Evolutionary conservation across 2,113 vertebrate species (phyloP).

Genomic region (Anthoscopus minutus): DNA sequence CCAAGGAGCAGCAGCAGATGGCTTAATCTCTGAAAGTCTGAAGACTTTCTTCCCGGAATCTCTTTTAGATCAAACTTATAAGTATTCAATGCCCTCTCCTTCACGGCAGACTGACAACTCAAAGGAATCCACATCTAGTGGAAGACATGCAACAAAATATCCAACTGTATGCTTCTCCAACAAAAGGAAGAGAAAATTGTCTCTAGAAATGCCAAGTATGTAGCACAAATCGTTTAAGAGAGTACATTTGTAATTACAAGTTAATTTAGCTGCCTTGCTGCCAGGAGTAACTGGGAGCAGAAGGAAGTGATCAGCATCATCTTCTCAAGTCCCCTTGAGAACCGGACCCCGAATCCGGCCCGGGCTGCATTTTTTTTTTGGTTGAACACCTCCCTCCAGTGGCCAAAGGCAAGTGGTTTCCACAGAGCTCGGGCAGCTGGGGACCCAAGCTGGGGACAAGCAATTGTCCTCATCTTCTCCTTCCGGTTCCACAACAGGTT

Average conservation of each 20-base stretch:
- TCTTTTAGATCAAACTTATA: neutral
- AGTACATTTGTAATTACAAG: conserved; percentile 24
- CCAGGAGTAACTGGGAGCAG: conserved; percentile 16
- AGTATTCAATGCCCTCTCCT: neutral
- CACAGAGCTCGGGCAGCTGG: fast-evolving
- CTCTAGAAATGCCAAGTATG: neutral
- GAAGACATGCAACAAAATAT: neutral
- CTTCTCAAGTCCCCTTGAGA: neutral
- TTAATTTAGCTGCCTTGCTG: conserved; percentile 4
- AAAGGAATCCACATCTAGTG: neutral
- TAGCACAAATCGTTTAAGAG: neutral
- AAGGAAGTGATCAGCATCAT: neutral
- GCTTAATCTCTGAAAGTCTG: neutral
- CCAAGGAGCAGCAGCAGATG: neutral
- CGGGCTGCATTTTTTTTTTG: neutral
- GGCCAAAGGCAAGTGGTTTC: conserved; percentile 6
- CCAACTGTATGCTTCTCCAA: neutral
- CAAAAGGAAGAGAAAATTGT: neutral
- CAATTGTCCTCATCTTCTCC: neutral
- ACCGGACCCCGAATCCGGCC: too few relatives aligned
- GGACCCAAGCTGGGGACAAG: neutral
- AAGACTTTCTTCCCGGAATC: neutral
- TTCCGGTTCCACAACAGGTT: neutral
- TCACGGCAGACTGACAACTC: neutral
- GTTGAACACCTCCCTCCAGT: conserved; percentile 46